Evolutionary conservation across 2,888 invertebrate species (phyloP).

Genomic region (Limnephilus lunatus): DNA sequence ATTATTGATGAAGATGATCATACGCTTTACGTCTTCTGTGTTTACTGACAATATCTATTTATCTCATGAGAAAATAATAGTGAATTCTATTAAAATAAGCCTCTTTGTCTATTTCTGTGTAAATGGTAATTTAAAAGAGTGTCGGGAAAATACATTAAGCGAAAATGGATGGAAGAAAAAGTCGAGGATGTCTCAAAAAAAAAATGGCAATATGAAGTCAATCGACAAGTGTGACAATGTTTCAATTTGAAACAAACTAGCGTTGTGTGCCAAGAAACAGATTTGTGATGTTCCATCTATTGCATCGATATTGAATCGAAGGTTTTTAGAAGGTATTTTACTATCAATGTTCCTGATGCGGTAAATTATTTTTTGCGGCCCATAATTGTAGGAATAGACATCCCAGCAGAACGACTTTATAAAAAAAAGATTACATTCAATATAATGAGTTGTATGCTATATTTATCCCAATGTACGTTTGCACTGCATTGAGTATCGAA

Average conservation of each 20-base stretch:
- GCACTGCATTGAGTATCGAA: no score
- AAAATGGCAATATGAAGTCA: neutral
- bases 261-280: neutral
- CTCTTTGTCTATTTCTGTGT: neutral
- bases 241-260: neutral
- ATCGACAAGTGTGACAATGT: neutral
- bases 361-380: neutral
- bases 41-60: constrained; percentile 17
- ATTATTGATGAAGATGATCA: constrained; percentile 58
- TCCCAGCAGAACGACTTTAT: neutral
- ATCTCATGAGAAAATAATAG: neutral
- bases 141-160: neutral
- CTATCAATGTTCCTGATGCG: neutral
- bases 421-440: no score
- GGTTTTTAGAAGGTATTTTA: neutral
- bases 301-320: neutral
- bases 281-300: neutral
- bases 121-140: neutral
- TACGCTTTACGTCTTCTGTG: constrained; percentile 20
- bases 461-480: no score
- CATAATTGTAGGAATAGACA: neutral
- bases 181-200: neutral
- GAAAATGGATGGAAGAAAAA: neutral
- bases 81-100: neutral
- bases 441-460: no score